A percentile compares a stretch with the other conserved stretches of the same genome.
These are phyloP conservation scores for Timandra comae DNA, from an alignment of 2,888 invertebrate genomes.

Conservation along the genomic window DNA sequence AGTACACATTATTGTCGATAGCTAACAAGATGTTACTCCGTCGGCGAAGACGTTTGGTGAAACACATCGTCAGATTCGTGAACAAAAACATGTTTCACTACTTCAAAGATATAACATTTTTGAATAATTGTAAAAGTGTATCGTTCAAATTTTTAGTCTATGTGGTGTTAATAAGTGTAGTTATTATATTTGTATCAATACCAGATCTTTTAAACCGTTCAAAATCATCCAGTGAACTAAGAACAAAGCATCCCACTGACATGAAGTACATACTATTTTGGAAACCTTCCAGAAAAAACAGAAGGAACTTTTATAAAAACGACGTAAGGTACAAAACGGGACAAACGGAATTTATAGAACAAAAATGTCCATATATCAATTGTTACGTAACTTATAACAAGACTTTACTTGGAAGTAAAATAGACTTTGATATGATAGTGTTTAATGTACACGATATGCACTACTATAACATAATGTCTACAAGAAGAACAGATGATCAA, in stretches of 20 bases:
- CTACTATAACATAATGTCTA: slow-evolving; percentile 31
- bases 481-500: slow-evolving; percentile 42
- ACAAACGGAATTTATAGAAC: slow-evolving; percentile 45
- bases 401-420: slow-evolving; percentile 30
- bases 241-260: slow-evolving; percentile 40
- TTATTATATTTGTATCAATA: no score
- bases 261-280: slow-evolving; percentile 61
- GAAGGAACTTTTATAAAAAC: slow-evolving; percentile 18
- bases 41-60: no score
- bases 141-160: slow-evolving; percentile 30
- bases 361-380: slow-evolving; percentile 52
- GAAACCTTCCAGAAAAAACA: slow-evolving; percentile 27
- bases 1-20: not conserved
- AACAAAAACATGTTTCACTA: no score
- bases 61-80: no score
- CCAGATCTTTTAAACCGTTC: no score
- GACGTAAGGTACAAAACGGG: slow-evolving; percentile 31
- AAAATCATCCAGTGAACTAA: no score
- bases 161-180: slow-evolving; percentile 4
- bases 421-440: slow-evolving; percentile 54
- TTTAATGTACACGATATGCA: slow-evolving; percentile 42
- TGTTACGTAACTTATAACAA: slow-evolving; percentile 56
- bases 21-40: not conserved
- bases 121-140: slow-evolving; percentile 30
- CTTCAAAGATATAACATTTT: slow-evolving; percentile 34